Percentiles rank a stretch among this genome's conserved stretches.
Evolutionary conservation across 2,888 invertebrate species (phyloP).

Genomic region (Lithodes maja): DNA sequence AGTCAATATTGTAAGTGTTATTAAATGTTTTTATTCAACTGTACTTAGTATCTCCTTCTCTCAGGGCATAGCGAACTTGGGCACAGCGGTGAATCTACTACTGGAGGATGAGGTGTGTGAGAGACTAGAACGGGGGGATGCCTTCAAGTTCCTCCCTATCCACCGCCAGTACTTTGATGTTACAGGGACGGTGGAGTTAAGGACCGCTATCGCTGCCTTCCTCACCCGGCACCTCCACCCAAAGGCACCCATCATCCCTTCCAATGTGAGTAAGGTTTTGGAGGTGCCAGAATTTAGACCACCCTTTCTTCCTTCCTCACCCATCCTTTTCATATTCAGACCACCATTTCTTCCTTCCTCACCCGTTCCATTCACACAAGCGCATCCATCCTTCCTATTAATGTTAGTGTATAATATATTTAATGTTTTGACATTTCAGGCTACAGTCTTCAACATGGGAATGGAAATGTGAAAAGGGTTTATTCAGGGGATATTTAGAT

Average conservation of each 20-base stretch:
- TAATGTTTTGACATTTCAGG: not conserved
- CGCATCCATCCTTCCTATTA: not conserved
- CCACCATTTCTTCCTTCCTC: too few species aligned
- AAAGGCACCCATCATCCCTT: conserved; percentile 14
- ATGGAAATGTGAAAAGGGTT: too few species aligned
- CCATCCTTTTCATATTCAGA: not conserved
- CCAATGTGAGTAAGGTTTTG: not conserved
- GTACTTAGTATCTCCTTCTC: not conserved
- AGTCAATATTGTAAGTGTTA: too few species aligned
- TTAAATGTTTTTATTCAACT: too few species aligned
- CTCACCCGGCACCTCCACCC: conserved; percentile 45
- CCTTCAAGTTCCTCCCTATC: not conserved
- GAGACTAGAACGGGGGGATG: conserved; percentile 32
- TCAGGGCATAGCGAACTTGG: conserved; percentile 63
- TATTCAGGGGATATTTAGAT: too few species aligned
- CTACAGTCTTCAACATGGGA: not conserved
- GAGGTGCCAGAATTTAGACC: not conserved
- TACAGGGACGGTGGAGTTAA: conserved; percentile 15
- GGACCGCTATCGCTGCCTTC: conserved; percentile 12
- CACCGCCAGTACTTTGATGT: conserved; percentile 58
- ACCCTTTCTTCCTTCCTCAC: not conserved
- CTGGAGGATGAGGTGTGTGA: conserved; percentile 46
- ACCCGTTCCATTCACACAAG: too few species aligned
- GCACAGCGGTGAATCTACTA: conserved; percentile 58
- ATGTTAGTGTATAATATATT: not conserved